Conservation (phyloP, 2,888 invertebrate genomes). For the Megaustenia siamemsis region DNA sequence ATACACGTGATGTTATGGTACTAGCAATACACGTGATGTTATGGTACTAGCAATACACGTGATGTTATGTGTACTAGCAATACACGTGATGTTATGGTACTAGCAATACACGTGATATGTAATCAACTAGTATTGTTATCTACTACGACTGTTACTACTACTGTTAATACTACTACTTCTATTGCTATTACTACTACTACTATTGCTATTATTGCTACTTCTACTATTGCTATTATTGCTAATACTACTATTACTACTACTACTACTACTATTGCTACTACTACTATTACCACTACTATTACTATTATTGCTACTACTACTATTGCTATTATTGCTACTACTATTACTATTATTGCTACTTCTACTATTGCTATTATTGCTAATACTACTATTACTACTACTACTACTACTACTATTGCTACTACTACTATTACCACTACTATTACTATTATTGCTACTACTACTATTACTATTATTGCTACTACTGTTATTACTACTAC, state of each 20-base stretch:
- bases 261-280: neutral
- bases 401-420: neutral
- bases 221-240: neutral
- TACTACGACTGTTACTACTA: neutral
- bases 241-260: neutral
- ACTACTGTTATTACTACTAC: neutral
- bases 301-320: neutral
- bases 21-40: too few species aligned
- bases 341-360: neutral
- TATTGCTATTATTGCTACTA: neutral
- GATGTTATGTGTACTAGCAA: too few species aligned
- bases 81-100: too few species aligned
- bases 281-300: neutral
- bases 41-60: too few species aligned
- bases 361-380: neutral
- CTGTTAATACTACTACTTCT: neutral
- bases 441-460: neutral
- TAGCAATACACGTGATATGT: neutral
- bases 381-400: neutral
- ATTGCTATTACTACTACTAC: neutral
- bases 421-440: neutral
- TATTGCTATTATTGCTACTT: neutral
- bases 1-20: too few species aligned
- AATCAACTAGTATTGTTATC: neutral
- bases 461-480: neutral